These are phyloP conservation scores for Macropus fuliginosus DNA, from an alignment of 2,797 vertebrate species.

Conservation along the genomic window DNA sequence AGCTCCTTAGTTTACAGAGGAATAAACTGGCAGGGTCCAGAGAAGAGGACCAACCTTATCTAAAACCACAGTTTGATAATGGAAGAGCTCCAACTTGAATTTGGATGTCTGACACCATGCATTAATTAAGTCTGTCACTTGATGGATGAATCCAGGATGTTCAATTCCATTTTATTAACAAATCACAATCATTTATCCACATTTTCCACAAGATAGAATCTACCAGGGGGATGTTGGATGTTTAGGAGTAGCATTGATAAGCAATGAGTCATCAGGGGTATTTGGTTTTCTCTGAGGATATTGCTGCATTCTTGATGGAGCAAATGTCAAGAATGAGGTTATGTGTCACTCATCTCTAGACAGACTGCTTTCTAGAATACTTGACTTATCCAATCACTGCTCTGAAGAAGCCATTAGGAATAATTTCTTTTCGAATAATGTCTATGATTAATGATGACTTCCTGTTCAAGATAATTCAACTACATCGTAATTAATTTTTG, in stretches of 20 bases:
- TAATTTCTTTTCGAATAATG: neutral
- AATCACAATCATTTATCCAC: conserved; percentile 76
- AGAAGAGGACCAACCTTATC: neutral
- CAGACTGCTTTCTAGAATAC: conserved; percentile 46
- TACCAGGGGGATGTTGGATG: conserved; percentile 63
- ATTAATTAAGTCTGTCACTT: conserved; percentile 51
- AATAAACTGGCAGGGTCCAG: neutral
- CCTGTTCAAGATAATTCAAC: conserved; percentile 1
- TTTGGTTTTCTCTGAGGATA: conserved; percentile 66
- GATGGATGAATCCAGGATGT: conserved; percentile 45
- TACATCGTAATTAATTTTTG: conserved; percentile 1
- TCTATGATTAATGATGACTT: neutral
- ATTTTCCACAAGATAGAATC: conserved; percentile 66
- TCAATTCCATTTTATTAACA: conserved; percentile 74
- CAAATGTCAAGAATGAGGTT: conserved; percentile 60
- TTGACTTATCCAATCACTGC: neutral
- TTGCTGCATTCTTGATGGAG: conserved; percentile 22
- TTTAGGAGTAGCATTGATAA: conserved; percentile 61
- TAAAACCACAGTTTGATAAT: neutral
- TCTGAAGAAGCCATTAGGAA: neutral
- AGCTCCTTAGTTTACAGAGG: neutral
- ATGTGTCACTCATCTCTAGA: conserved; percentile 30
- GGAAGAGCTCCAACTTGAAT: neutral
- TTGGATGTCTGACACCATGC: conserved; percentile 1
- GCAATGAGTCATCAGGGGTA: conserved; percentile 65